These are phyloP conservation scores for Panthera tigris DNA, from an alignment of 2,113 vertebrate species.

Conservation along the genomic window DNA sequence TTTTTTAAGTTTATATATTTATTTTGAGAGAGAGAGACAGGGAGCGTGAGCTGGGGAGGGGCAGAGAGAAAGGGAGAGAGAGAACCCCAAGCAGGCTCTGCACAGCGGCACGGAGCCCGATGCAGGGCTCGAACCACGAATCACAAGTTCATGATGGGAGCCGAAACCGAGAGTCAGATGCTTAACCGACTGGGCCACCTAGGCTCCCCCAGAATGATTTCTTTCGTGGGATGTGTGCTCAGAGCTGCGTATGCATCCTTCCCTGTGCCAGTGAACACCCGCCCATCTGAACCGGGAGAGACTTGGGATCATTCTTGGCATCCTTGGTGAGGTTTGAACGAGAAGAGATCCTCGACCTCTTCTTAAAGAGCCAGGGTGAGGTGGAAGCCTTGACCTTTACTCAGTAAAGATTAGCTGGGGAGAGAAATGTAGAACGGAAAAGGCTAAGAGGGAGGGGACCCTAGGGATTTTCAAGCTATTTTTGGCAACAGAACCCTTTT, in stretches of 20 bases:
- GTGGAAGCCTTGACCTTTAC: neutral
- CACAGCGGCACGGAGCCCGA: too few relatives aligned
- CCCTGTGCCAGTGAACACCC: too few relatives aligned
- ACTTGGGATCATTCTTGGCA: neutral
- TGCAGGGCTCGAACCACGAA: too few relatives aligned
- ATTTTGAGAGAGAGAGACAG: too few relatives aligned
- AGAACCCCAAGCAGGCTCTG: too few relatives aligned
- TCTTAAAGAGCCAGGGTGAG: neutral
- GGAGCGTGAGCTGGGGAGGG: too few relatives aligned
- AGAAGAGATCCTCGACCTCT: neutral
- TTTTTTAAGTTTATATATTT: too few relatives aligned
- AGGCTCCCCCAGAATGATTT: neutral
- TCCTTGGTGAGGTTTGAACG: neutral
- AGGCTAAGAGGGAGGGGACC: neutral
- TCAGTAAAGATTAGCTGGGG: neutral
- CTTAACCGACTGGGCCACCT: too few relatives aligned
- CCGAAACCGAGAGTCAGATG: too few relatives aligned
- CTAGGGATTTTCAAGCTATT: neutral
- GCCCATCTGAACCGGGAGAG: neutral
- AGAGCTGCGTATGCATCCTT: neutral
- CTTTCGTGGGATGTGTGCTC: neutral
- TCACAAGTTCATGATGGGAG: too few relatives aligned
- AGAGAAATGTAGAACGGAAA: neutral
- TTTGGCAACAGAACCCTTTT: neutral
- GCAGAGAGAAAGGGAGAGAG: too few relatives aligned